Percentiles rank a stretch among this genome's conserved stretches.
phyloP scores from a whole-genome alignment of 1,140 invertebrate species.

The Caenorhabditis inopinata region DNA sequence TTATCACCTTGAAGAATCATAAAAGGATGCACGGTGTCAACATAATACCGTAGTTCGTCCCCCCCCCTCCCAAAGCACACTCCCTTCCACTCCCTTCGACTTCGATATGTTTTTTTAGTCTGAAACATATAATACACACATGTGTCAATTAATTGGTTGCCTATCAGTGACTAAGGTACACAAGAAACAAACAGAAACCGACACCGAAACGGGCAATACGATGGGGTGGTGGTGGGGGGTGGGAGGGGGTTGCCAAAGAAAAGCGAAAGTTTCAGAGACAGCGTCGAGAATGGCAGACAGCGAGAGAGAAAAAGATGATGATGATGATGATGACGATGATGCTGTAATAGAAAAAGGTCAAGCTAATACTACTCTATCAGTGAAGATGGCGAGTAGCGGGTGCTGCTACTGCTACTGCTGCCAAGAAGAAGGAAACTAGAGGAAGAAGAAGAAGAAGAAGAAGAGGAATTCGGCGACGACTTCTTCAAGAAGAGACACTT shows the following conservation, averaged over 20 bases:
- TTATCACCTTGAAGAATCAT: too few species aligned
- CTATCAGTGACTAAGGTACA: background rate
- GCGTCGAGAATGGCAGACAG: too few species aligned
- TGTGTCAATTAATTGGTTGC: slow-evolving; percentile 26
- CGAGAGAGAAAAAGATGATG: background rate
- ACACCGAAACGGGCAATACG: slow-evolving; percentile 5
- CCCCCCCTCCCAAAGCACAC: too few species aligned
- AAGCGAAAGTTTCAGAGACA: slow-evolving; percentile 11
- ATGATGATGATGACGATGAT: background rate
- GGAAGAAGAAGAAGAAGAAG: background rate
- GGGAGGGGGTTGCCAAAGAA: too few species aligned
- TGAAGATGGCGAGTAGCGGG: background rate
- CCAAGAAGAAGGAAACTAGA: background rate
- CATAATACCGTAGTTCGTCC: too few species aligned
- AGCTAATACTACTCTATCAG: slow-evolving; percentile 13
- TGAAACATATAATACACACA: background rate
- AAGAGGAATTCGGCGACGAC: too few species aligned
- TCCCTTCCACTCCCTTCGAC: too few species aligned
- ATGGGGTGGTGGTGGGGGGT: too few species aligned
- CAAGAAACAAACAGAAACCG: slow-evolving; percentile 28
- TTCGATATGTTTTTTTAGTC: background rate
- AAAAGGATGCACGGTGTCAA: too few species aligned
- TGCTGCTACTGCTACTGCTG: too few species aligned
- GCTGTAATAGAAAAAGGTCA: slow-evolving; percentile 21
- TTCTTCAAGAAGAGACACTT: background rate